Evolutionary conservation across 2,888 invertebrate species (phyloP).

Genomic region (Terebella lapidaria): DNA sequence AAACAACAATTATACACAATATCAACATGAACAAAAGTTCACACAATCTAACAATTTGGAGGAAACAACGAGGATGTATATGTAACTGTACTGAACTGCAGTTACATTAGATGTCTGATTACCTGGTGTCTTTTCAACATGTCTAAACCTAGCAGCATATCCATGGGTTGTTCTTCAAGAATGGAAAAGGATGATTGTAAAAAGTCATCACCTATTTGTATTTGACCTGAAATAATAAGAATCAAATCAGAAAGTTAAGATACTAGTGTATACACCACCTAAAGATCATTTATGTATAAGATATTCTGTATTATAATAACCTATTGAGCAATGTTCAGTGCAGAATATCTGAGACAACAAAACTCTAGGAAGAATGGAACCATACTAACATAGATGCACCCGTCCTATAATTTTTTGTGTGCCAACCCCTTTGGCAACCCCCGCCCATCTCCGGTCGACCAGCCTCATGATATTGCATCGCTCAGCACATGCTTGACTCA

Average conservation of each 20-base stretch:
- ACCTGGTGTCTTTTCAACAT: slow-evolving; percentile 96
- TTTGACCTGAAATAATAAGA: slow-evolving; percentile 61
- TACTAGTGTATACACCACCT: background rate
- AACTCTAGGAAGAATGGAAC: too few species aligned
- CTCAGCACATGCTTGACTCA: slow-evolving; percentile 94
- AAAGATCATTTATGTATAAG: background rate
- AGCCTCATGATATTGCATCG: slow-evolving; percentile 59
- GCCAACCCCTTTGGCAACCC: slow-evolving; percentile 95
- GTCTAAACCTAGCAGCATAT: slow-evolving; percentile 94
- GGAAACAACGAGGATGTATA: background rate
- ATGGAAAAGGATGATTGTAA: slow-evolving; percentile 95
- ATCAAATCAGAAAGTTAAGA: background rate
- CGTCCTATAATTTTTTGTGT: slow-evolving; percentile 92
- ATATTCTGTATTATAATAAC: background rate
- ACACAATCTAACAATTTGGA: background rate
- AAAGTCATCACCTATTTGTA: slow-evolving; percentile 90
- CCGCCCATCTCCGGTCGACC: slow-evolving; percentile 84
- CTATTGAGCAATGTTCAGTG: too few species aligned
- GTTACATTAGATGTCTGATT: background rate
- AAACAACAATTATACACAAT: background rate
- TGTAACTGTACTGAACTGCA: background rate
- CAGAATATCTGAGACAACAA: too few species aligned
- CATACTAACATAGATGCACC: slow-evolving; percentile 65
- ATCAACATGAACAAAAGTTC: background rate
- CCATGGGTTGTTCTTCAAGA: slow-evolving; percentile 94